Percentiles rank a stretch among this genome's conserved stretches.
Conservation (phyloP, 1,140 invertebrate species). For the Drosophila cardini region DNA sequence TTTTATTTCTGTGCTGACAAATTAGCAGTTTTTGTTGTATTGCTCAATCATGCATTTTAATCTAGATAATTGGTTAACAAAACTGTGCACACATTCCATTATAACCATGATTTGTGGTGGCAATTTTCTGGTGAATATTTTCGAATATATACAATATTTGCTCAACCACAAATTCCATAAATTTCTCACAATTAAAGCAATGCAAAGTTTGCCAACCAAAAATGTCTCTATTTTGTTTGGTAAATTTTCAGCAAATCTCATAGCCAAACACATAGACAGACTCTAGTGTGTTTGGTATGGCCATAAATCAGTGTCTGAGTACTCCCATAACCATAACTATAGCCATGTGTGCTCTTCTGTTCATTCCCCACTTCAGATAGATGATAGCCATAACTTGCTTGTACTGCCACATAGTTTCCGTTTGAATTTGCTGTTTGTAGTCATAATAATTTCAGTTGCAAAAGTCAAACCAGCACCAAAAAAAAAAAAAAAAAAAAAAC, state of each 20-base stretch:
- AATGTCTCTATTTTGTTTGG: not conserved
- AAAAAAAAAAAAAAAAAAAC: slow-evolving; percentile 47
- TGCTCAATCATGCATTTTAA: not conserved
- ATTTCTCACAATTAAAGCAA: slow-evolving; percentile 49
- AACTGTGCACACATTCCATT: not conserved
- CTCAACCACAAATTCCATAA: slow-evolving; percentile 8
- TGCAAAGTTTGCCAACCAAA: not conserved
- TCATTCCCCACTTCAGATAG: not conserved
- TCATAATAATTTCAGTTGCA: slow-evolving; percentile 58
- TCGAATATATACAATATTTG: not conserved
- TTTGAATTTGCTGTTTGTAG: slow-evolving; percentile 51
- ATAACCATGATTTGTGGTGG: slow-evolving; percentile 1
- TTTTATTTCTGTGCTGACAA: too few species aligned
- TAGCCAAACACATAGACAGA: not conserved
- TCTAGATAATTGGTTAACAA: not conserved
- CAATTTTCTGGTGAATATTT: not conserved
- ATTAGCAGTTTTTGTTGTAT: not conserved
- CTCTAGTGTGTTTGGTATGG: not conserved
- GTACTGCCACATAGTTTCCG: slow-evolving; percentile 23
- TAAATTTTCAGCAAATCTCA: not conserved
- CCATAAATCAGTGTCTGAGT: slow-evolving; percentile 55
- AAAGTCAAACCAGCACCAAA: slow-evolving; percentile 54
- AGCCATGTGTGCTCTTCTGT: slow-evolving; percentile 16
- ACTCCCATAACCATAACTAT: slow-evolving; percentile 35
- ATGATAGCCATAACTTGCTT: slow-evolving; percentile 2